Conservation (phyloP, 2,113 vertebrate species). For the Cranoglanis bouderius region DNA sequence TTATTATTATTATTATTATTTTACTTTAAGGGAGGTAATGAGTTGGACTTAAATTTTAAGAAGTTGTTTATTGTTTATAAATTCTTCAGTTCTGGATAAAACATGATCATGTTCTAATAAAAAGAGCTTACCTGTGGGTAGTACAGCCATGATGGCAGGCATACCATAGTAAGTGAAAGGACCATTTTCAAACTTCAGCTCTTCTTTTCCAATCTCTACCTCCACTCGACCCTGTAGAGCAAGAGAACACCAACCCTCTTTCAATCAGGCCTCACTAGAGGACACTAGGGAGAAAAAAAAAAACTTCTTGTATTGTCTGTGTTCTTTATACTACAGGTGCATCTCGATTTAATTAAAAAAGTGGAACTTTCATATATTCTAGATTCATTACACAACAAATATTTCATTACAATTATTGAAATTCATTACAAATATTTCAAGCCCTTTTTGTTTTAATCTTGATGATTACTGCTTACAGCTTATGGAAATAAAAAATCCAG, state of each 20-base stretch:
- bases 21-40: background rate
- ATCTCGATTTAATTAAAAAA: too few species aligned
- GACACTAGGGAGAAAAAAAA: background rate
- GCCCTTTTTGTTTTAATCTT: too few species aligned
- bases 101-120: background rate
- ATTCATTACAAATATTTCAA: too few species aligned
- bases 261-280: background rate
- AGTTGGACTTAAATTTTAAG: background rate
- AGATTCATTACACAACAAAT: too few species aligned
- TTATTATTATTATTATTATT: background rate
- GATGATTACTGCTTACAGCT: too few species aligned
- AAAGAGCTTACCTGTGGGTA: conserved; percentile 76
- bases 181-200: conserved; percentile 92
- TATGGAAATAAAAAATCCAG: too few species aligned
- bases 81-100: background rate
- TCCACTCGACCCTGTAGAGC: conserved; percentile 87
- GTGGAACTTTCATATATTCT: too few species aligned
- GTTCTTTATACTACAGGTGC: background rate
- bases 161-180: conserved; percentile 95
- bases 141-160: conserved; percentile 81
- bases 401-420: too few species aligned
- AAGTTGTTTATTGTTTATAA: background rate
- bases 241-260: background rate
- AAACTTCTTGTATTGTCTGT: background rate
- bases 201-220: conserved; percentile 94